phyloP scores from a whole-genome alignment of 2,797 vertebrate species.

The Allobates femoralis region DNA sequence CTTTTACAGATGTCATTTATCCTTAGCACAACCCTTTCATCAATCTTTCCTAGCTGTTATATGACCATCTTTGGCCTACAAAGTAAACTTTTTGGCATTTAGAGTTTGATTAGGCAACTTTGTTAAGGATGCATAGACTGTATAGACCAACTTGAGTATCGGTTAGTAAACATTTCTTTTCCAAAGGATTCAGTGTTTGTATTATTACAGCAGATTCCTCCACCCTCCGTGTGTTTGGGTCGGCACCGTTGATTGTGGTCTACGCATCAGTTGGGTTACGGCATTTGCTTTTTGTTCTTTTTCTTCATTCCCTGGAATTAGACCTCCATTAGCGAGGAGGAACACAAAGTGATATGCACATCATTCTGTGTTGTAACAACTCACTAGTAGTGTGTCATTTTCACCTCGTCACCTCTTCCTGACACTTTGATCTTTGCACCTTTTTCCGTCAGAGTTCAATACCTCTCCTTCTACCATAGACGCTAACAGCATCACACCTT shows the following conservation, averaged over 20 bases:
- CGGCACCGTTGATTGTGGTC: not conserved
- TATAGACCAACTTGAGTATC: no score
- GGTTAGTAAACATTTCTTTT: no score
- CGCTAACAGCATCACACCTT: conserved; percentile 60
- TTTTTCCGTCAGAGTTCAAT: conserved; percentile 56
- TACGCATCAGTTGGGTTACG: not conserved
- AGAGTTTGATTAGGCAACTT: no score
- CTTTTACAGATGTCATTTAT: no score
- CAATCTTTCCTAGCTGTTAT: no score
- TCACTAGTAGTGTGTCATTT: conserved; percentile 61
- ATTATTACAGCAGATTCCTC: not conserved
- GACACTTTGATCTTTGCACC: conserved; percentile 62
- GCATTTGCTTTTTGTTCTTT: not conserved
- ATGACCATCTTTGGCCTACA: no score
- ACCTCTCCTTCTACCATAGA: conserved; percentile 41
- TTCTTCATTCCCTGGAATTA: not conserved
- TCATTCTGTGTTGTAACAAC: conserved; percentile 54
- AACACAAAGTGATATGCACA: conserved; percentile 47
- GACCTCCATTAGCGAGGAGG: conserved; percentile 48
- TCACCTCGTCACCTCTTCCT: conserved; percentile 61
- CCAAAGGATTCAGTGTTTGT: not conserved
- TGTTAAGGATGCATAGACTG: no score
- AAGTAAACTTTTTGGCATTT: no score
- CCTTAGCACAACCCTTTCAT: no score
- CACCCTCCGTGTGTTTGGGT: not conserved